Percentiles rank a stretch among this genome's conserved stretches.
phyloP scores from a whole-genome alignment of 2,888 invertebrate species.

The Hecatera dysodea region DNA sequence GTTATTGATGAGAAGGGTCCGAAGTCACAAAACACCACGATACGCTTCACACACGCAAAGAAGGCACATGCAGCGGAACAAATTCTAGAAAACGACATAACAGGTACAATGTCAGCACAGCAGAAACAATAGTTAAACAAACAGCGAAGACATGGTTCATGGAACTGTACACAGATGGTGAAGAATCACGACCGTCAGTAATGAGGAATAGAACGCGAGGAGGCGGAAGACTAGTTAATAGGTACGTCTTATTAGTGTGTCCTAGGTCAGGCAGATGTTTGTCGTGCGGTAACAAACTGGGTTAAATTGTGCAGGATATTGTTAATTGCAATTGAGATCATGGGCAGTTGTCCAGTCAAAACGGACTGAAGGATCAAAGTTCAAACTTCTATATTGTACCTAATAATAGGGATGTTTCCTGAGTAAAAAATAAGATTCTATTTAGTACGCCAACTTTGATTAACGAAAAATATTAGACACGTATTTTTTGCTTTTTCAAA shows the following conservation, averaged over 20 bases:
- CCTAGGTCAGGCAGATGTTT: slow-evolving; percentile 47
- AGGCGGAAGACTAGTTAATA: neutral
- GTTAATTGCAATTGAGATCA: slow-evolving; percentile 31
- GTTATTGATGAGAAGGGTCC: neutral
- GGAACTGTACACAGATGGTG: too few relatives aligned
- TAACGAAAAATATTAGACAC: too few relatives aligned
- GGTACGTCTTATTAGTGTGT: slow-evolving; percentile 18
- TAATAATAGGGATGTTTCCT: too few relatives aligned
- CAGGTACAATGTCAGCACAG: too few relatives aligned
- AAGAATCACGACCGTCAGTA: neutral
- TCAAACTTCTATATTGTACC: too few relatives aligned
- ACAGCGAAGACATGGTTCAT: too few relatives aligned
- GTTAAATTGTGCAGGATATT: slow-evolving; percentile 36
- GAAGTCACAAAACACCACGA: neutral
- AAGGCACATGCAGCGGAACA: neutral
- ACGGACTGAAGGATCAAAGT: neutral
- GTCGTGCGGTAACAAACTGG: slow-evolving; percentile 1
- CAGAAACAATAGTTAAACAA: too few relatives aligned
- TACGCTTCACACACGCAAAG: neutral
- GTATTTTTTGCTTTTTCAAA: too few relatives aligned
- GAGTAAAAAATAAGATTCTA: too few relatives aligned
- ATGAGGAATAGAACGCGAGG: neutral
- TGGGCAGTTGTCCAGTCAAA: neutral
- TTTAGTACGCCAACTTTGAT: too few relatives aligned
- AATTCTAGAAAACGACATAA: neutral